Conservation (phyloP, 2,888 invertebrate species). For the Volucella inflata region DNA sequence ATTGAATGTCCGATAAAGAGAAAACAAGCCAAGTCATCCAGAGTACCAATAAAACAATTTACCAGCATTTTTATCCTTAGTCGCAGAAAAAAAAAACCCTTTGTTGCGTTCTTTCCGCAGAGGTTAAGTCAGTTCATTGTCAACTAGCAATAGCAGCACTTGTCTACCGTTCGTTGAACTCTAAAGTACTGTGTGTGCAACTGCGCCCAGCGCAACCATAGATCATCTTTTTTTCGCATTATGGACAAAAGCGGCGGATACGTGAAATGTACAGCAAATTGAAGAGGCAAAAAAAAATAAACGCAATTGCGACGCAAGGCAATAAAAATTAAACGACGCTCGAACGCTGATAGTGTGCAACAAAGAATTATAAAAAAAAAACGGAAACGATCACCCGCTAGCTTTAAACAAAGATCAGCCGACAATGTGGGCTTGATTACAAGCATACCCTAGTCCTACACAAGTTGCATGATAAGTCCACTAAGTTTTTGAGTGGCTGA, state of each 20-base stretch:
- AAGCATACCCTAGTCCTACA: not conserved
- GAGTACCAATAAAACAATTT: not conserved
- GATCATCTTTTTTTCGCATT: constrained; percentile 39
- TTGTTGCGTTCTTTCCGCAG: not conserved
- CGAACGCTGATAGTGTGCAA: constrained; percentile 1
- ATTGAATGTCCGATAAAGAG: too few species aligned
- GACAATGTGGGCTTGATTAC: not conserved
- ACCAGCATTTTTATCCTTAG: not conserved
- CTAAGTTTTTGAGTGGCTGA: not conserved
- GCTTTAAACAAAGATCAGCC: constrained; percentile 20
- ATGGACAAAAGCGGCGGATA: constrained; percentile 3
- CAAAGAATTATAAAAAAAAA: constrained; percentile 27
- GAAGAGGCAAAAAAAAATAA: constrained; percentile 5
- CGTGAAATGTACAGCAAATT: constrained; percentile 2
- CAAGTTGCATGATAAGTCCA: constrained; percentile 21
- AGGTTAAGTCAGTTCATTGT: constrained; percentile 62
- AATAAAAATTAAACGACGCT: not conserved
- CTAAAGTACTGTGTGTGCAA: constrained; percentile 26
- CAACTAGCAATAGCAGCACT: constrained; percentile 47
- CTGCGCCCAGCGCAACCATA: constrained; percentile 9
- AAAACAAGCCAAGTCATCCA: not conserved
- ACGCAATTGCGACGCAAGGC: not conserved
- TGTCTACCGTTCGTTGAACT: constrained; percentile 56
- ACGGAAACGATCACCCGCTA: constrained; percentile 44
- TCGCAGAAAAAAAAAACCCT: not conserved